Percentiles rank a stretch among this genome's conserved stretches.
Evolutionary conservation across 2,797 vertebrate species (phyloP).

Genomic region (Anabacerthia variegaticeps): DNA sequence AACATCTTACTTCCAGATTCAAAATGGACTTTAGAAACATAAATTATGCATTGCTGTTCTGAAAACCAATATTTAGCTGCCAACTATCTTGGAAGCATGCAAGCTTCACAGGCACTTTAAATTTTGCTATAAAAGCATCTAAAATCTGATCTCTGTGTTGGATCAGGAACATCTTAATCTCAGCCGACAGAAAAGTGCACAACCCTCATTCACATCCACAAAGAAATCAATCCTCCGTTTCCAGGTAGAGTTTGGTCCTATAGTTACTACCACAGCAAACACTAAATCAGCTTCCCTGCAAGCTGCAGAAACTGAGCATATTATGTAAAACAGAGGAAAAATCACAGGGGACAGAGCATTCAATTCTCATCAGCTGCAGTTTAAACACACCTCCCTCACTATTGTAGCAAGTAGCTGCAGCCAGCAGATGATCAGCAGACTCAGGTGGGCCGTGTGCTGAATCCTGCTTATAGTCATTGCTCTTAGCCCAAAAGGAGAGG

Average conservation of each 20-base stretch:
- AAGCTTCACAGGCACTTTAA: not conserved
- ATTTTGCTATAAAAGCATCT: not conserved
- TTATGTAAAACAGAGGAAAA: not conserved
- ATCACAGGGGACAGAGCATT: not conserved
- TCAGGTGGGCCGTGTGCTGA: accelerated
- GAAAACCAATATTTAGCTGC: not conserved
- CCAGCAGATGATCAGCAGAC: not conserved
- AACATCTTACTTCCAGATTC: not conserved
- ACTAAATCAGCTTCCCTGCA: not conserved
- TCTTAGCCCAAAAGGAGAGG: not conserved
- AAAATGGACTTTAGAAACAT: not conserved
- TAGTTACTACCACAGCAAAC: not conserved
- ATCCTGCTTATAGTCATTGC: not conserved
- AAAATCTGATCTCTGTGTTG: not conserved
- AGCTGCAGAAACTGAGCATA: not conserved
- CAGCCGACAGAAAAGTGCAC: not conserved
- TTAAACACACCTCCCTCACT: not conserved
- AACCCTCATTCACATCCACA: not conserved
- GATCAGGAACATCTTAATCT: not conserved
- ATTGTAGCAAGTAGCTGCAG: not conserved
- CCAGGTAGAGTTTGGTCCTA: not conserved
- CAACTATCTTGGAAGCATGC: accelerated
- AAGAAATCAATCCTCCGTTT: not conserved
- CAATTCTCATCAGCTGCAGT: not conserved
- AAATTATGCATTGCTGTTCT: not conserved